phyloP scores from a whole-genome alignment of 2,113 vertebrate species.

The Desmodus rotundus region DNA sequence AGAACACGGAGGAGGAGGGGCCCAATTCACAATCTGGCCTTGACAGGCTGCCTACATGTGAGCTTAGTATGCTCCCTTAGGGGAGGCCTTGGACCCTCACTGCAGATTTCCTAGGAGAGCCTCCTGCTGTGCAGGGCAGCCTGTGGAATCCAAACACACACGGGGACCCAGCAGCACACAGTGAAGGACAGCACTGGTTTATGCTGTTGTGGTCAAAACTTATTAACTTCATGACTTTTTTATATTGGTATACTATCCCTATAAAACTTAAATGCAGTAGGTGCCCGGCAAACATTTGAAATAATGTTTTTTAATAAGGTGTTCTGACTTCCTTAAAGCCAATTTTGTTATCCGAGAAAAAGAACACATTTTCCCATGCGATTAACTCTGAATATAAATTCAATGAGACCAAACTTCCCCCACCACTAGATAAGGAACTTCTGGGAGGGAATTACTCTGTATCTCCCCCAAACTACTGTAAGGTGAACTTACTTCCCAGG shows the following conservation, averaged over 20 bases:
- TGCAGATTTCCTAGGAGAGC: not conserved
- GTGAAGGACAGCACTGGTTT: not conserved
- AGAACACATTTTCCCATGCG: not conserved
- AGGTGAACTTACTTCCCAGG: not conserved
- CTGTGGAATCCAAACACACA: not conserved
- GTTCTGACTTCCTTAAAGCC: not conserved
- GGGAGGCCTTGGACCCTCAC: accelerated
- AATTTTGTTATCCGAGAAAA: not conserved
- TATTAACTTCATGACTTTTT: constrained; percentile 1
- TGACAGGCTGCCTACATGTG: accelerated
- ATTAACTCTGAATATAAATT: not conserved
- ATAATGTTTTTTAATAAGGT: constrained; percentile 12
- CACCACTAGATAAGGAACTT: not conserved
- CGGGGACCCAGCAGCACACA: not conserved
- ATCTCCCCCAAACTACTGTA: not conserved
- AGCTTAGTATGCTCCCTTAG: not conserved
- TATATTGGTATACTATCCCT: not conserved
- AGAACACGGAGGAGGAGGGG: not conserved
- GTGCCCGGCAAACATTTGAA: not conserved
- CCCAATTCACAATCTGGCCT: not conserved
- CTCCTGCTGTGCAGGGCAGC: accelerated
- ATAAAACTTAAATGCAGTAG: not conserved
- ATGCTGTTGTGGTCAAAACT: not conserved
- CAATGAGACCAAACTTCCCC: not conserved
- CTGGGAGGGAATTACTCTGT: not conserved